Evolutionary conservation across 64 coral and sea anemone genomes (phyloP).

Genomic region (Stichodactyla helianthus): DNA sequence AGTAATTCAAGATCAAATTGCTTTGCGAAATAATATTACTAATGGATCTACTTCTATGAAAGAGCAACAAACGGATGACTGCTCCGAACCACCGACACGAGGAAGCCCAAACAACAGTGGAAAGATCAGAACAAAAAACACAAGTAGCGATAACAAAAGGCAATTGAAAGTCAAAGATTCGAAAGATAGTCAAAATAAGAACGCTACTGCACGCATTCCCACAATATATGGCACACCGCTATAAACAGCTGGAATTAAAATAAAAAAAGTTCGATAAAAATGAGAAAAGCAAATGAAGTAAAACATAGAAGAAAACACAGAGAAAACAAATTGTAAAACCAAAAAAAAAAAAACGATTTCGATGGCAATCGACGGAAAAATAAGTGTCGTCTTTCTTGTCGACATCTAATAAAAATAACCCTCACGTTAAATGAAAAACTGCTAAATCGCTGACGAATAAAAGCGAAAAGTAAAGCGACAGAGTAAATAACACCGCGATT

Average conservation of each 20-base stretch:
- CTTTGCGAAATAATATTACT: neutral
- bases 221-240: neutral
- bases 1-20: neutral
- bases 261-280: neutral
- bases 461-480: neutral
- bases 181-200: neutral
- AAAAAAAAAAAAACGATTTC: neutral
- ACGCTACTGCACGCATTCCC: neutral
- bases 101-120: neutral
- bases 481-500: neutral
- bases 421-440: neutral
- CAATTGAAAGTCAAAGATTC: neutral
- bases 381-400: too few species aligned
- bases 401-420: too few species aligned
- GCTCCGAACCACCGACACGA: neutral
- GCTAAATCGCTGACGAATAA: neutral
- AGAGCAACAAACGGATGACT: neutral
- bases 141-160: neutral
- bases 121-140: neutral
- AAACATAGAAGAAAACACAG: neutral
- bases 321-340: neutral
- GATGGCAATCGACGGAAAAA: too few species aligned
- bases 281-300: neutral
- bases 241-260: neutral
- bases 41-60: neutral